phyloP scores from a whole-genome alignment of 2,797 vertebrate species.

The Tapirus indicus region DNA sequence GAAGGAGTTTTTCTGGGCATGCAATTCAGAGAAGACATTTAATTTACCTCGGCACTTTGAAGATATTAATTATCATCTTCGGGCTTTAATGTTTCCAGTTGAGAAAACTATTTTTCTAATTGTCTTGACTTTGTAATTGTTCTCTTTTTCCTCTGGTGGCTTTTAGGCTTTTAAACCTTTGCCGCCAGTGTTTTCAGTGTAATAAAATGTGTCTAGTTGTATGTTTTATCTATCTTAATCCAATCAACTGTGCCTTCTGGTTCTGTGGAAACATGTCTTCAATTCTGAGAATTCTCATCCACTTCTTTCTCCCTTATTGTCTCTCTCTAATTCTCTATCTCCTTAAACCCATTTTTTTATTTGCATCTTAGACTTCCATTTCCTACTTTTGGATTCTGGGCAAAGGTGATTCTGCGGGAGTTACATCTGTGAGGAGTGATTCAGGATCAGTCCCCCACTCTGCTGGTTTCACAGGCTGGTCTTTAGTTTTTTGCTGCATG shows the following conservation, averaged over 20 bases:
- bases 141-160: not conserved
- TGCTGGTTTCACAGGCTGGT: rapidly evolving
- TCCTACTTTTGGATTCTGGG: not conserved
- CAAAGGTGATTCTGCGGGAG: not conserved
- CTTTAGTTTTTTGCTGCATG: not conserved
- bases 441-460: not conserved
- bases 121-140: not conserved
- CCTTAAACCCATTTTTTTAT: not conserved
- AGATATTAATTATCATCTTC: not conserved
- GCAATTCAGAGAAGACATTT: not conserved
- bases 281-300: not conserved
- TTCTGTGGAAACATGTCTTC: not conserved
- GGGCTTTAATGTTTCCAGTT: not conserved
- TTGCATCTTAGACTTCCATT: not conserved
- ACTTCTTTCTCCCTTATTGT: not conserved
- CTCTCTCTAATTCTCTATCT: not conserved
- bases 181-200: not conserved
- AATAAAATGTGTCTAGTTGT: not conserved
- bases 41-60: not conserved
- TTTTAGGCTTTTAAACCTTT: not conserved
- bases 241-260: not conserved
- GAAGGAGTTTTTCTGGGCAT: not conserved
- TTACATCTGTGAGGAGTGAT: not conserved
- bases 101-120: constrained; percentile 24
- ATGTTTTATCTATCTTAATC: not conserved